Evolutionary conservation across 1,140 invertebrate species (phyloP), one percentile per base, ranked within the genome.

Genomic region (Eurosta solidaginis): DNA sequence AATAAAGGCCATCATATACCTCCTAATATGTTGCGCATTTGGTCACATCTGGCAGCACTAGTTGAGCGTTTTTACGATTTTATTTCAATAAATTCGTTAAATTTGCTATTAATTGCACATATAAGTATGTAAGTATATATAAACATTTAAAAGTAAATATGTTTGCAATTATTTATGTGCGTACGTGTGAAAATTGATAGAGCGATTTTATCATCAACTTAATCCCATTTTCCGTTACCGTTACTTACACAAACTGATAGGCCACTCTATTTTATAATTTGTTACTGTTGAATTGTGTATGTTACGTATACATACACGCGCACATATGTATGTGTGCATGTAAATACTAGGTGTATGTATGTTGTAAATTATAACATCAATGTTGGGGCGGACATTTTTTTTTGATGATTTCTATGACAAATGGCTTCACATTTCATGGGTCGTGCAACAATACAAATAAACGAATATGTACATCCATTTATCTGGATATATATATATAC

Each of bases 401-500:
- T 40, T 68, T 27, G 59, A 40, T 17, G 29, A 68, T 68, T 7
- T 29, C 59, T 68, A 33, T 68, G 36, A 68, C 59, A 68, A 68
- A 68, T 68, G 59, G 36, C 33, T 40, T 17, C 33, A 17, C 33
- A 68, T 68, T 68, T 68, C 59, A 68, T 68, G 59, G 59, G 59
- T 68, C 59, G 59, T 68, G 59, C 12, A 68, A 68, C 29, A 68
- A 68, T n/a, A n/a, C n/a, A n/a, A 68, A 20, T 36, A 68, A 68
- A 40, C 59, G 33, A 68, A 68, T 40, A 40, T 68, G 33, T n/a
- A 68, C 59, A 33, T 68, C 59, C 59, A 42, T 40, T 9, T n/a
- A n/a, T n/a, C n/a, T n/a, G n/a, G n/a, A n/a, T n/a, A n/a, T n/a
- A n/a, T n/a, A n/a, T n/a, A n/a, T n/a, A n/a, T n/a, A n/a, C n/a